Base-by-base conservation (phyloP, 1,140 invertebrate species). In the Pectinophora gossypiella region DNA sequence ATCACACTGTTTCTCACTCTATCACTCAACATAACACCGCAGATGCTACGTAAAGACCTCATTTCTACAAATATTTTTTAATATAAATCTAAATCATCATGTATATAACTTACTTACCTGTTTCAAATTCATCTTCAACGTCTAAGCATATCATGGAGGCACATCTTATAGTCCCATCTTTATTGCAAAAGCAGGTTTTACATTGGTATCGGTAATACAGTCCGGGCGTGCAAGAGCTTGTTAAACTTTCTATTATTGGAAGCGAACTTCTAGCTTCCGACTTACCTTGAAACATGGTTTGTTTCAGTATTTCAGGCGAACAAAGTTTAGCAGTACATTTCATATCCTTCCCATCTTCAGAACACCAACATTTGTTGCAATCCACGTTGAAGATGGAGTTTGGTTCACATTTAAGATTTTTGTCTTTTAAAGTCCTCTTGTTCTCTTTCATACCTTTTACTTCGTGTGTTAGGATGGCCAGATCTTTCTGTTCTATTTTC, bases 321-420 rank as follows among this genome's bases (percentile, higher is more conserved):
- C 13, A 40, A 10, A 40, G 38, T 15, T 16, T 40, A 15, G 2
- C 15, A 15, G 38, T 40, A 15, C 38, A 40, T 6, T 6, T 16
- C 10, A 40, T 10, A n/a, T n/a, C 71, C 48, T 59, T 78, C n/a
- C 79, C 83, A 48, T 56, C 64, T 59, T 74, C 79, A 7, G 56
- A 60, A 48, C 83, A 86, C 19, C 75, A 86, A 48, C 83, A 86
- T 3, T 72, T 72, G 49, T 86, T 86, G 22, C 83, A 86, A 47
- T 75, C 74, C 48, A 83, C 71, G 32, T 80, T 60, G 2, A 86
- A 61, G 50, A 77, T 72, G 0, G 77, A 75, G 36, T 66, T 73
- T 0, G 83, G 73, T 51, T 76, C 61, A 49, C 83, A 86, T 13
- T 54, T 53, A n/a, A n/a, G n/a, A n/a, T n/a, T n/a, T n/a, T n/a